These are phyloP conservation scores for Chirona hameri DNA, from an alignment of 2,888 invertebrate species.

Conservation along the genomic window DNA sequence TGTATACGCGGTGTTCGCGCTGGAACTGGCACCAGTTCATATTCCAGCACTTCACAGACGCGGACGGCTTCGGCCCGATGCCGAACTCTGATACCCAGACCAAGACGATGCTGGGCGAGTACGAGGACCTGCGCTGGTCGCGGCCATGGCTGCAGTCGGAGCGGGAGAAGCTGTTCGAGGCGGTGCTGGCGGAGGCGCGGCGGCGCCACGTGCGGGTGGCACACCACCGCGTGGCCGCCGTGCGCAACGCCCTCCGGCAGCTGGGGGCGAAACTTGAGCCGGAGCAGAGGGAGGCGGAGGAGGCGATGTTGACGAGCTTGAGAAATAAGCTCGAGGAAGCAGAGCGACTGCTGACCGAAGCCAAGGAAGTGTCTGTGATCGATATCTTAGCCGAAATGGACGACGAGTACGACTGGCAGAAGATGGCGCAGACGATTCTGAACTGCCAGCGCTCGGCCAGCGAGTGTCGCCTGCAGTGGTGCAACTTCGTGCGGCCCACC, in stretches of 20 bases:
- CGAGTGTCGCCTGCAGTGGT: conserved; percentile 7
- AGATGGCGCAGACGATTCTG: neutral
- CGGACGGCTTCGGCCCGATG: neutral
- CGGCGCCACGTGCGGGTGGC: neutral
- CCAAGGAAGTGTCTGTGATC: no score
- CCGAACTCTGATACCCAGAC: neutral
- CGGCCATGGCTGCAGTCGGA: conserved; percentile 8
- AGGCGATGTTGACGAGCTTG: no score
- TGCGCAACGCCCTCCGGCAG: neutral
- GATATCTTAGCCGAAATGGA: no score
- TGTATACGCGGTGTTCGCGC: no score
- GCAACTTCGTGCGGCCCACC: neutral
- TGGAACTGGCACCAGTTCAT: neutral
- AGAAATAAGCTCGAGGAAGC: no score
- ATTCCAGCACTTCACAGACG: neutral
- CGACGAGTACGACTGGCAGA: conserved; percentile 1
- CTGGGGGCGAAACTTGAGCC: no score
- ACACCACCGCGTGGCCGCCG: neutral
- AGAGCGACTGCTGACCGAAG: no score
- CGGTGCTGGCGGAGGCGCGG: neutral
- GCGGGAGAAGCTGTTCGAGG: neutral
- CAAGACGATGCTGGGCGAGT: neutral
- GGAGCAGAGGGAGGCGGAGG: no score
- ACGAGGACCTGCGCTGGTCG: neutral
- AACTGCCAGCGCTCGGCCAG: neutral